Base-by-base conservation (phyloP, 1,140 invertebrate genomes). In the Campoletis sonorensis region DNA sequence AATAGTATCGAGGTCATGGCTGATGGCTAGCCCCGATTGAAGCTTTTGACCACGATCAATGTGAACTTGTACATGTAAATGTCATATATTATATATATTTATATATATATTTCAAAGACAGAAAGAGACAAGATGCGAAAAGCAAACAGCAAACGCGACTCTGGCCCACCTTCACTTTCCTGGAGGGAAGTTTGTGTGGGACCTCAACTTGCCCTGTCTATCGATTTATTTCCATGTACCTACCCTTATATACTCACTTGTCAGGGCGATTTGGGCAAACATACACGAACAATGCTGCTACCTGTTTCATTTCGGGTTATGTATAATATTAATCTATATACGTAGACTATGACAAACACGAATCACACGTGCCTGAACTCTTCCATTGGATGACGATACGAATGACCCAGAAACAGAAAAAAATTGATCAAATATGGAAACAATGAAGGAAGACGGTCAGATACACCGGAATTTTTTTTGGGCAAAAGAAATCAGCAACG, bases 1-100 rank as follows among this genome's bases (percentile, higher is more conserved):
- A 88, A 88, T 87, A 79, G 85, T 37, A 80, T 84, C 67, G 86
- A 85, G 88, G 88, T 90, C 88, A 90, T 87, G 87, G 88, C 85
- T 85, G 86, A 86, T 86, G 82, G 86, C 85, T 86, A 83, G 85
- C 82, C 72, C 82, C 85, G 87, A 88, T 88, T 88, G 82, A 89
- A 86, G 86, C 86, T 81, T 75, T 16, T 86, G 83, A 10, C 82
- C 84, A 87, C 85, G 86, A 13, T 45, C 5, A 45, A 45, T 45
- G 8, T 58, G 16, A 5, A 13, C 21, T 21, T 58, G 1, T n/a
- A 58, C 21, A 58, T n/a, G 5, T 58, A n/a, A 4, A n/a, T n/a
- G 18, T n/a, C 5, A 10, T 4, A 2, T n/a, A 4, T 58, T 21
- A 23, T n/a, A n/a, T 5, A 58, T 21, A 23, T n/a, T 5, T 5